phyloP scores from a whole-genome alignment of 1,140 invertebrate species.

The Ruditapes philippinarum region DNA sequence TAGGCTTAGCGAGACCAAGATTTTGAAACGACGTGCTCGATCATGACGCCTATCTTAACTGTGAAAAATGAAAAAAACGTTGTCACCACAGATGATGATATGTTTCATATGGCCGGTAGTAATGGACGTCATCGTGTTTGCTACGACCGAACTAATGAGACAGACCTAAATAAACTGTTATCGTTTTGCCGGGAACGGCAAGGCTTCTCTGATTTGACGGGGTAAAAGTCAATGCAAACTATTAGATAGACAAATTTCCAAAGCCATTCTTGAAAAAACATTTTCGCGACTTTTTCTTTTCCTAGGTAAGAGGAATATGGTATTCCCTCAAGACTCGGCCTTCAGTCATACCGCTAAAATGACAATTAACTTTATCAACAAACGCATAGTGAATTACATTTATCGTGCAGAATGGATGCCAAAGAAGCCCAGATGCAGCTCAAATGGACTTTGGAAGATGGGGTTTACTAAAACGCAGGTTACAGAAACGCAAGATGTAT shows the following conservation, averaged over 20 bases:
- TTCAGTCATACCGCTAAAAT: constrained; percentile 32
- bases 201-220: background rate
- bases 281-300: background rate
- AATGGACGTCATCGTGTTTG: constrained; percentile 6
- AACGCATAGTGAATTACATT: constrained; percentile 1
- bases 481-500: constrained; percentile 33
- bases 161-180: background rate
- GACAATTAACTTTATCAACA: constrained; percentile 30
- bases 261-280: constrained; percentile 32
- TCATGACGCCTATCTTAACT: constrained; percentile 23
- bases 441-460: constrained; percentile 31
- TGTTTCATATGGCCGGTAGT: constrained; percentile 26
- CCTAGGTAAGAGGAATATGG: background rate
- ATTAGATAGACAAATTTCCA: background rate
- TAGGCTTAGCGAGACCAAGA: constrained; percentile 35
- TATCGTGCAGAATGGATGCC: constrained; percentile 42
- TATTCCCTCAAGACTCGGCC: constrained; percentile 34
- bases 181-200: background rate
- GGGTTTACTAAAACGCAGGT: constrained; percentile 28
- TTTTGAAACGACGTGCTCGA: constrained; percentile 24
- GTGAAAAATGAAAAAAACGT: background rate
- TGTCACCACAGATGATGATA: constrained; percentile 13
- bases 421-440: constrained; percentile 30
- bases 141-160: background rate
- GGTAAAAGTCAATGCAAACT: background rate